These are phyloP conservation scores for Homarus americanus DNA, from an alignment of 1,140 invertebrate genomes.

Conservation along the genomic window DNA sequence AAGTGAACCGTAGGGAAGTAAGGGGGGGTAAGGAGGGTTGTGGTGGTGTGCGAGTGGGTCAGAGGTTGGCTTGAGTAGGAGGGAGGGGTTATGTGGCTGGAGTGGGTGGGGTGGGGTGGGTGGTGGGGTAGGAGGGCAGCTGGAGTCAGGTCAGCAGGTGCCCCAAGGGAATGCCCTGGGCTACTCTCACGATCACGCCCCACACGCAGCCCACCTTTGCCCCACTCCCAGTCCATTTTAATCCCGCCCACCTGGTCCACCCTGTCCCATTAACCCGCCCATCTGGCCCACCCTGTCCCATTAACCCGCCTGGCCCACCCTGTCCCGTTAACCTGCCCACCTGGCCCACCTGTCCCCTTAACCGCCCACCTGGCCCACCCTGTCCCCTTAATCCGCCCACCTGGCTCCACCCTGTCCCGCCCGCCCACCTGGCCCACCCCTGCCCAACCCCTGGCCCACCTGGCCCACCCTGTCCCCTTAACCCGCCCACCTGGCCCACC, in stretches of 20 bases:
- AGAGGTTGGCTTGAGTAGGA: too few species aligned
- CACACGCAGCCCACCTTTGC: neutral
- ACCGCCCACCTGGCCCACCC: too few species aligned
- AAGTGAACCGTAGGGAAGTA: too few species aligned
- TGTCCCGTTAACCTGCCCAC: too few species aligned
- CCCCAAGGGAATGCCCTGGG: neutral
- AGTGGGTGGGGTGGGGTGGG: neutral
- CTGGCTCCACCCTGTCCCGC: too few species aligned
- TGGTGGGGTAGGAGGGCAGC: neutral
- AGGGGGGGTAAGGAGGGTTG: too few species aligned
- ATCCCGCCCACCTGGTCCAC: neutral
- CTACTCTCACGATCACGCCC: slow-evolving; percentile 36
- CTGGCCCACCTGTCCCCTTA: too few species aligned
- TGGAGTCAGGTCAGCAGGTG: neutral
- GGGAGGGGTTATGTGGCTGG: too few species aligned
- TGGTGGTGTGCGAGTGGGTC: too few species aligned
- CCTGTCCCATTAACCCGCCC: neutral
- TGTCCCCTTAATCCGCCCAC: neutral
- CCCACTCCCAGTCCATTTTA: neutral
- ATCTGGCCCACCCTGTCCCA: neutral
- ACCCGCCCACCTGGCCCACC: neutral
- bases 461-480: neutral
- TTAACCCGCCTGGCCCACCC: neutral
- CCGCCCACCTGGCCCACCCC: neutral
- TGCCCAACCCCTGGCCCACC: neutral